Percentiles rank a stretch among this genome's conserved stretches.
Conservation (phyloP, 2,888 invertebrate genomes). For the Philhelius pedissequus region DNA sequence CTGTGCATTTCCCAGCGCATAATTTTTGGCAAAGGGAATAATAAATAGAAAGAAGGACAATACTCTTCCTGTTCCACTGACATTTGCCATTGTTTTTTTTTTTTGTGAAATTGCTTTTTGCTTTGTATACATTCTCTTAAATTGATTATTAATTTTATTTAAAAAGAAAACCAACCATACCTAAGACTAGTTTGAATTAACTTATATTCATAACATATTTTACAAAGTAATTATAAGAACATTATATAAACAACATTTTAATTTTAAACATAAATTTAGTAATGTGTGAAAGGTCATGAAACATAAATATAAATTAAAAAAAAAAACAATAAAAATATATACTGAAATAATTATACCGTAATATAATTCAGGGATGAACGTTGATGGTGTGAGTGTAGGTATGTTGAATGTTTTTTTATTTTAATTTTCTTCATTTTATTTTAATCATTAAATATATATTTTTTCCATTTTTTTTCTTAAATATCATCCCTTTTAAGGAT, state of each 20-base stretch:
- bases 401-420: conserved; percentile 13
- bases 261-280: conserved; percentile 28
- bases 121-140: conserved; percentile 12
- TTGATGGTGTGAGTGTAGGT: conserved; percentile 45
- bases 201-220: conserved; percentile 17
- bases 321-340: conserved; percentile 64
- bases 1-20: too few species aligned
- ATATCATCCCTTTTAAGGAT: background rate
- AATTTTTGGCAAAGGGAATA: too few species aligned
- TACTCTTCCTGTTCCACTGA: background rate
- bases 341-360: conserved; percentile 43
- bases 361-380: conserved; percentile 64
- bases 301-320: conserved; percentile 13
- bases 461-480: background rate
- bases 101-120: background rate
- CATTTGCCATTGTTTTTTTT: background rate
- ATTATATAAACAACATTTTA: conserved; percentile 24
- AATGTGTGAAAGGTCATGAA: conserved; percentile 38
- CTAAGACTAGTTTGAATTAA: conserved; percentile 69
- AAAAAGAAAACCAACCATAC: conserved; percentile 42
- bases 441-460: background rate
- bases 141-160: conserved; percentile 17
- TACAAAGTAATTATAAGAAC: conserved; percentile 24
- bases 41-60: too few species aligned
- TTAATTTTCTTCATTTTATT: conserved; percentile 10